phyloP scores from a whole-genome alignment of 2,113 vertebrate genomes.

The Rattus norvegicus region GRCr8 NC_086034.1:30134001-30134500 shows the following conservation, averaged over 20 bases:
- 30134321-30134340: not conserved
- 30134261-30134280: not conserved
- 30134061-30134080: not conserved
- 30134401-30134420: no score
- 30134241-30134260: not conserved
- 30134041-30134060: not conserved
- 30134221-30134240: not conserved
- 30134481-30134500: not conserved
- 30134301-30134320: not conserved
- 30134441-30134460: not conserved
- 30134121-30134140: not conserved
- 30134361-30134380: no score
- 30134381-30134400: no score
- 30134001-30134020: not conserved
- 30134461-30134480: not conserved
- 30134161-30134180: not conserved
- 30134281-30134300: not conserved
- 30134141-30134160: not conserved
- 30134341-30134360: not conserved
- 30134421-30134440: not conserved
- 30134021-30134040: not conserved
- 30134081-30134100: not conserved
- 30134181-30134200: not conserved
- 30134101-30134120: not conserved
- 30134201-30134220: not conserved